These are phyloP conservation scores for Berghia stephanieae DNA, from an alignment of 1,140 invertebrate species.

Conservation along the genomic window DNA sequence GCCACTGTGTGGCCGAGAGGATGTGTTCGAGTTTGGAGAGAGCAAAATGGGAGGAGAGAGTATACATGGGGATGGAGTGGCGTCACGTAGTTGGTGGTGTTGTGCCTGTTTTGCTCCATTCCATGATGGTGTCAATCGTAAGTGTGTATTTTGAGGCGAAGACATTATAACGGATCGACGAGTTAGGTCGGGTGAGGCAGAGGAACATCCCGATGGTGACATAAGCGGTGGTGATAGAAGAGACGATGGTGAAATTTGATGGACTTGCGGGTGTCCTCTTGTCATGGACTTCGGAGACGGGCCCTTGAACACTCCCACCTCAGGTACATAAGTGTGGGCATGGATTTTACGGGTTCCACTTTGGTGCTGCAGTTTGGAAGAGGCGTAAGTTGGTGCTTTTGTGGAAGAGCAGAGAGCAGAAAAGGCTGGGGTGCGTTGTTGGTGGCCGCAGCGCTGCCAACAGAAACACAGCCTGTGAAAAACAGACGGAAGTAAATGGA, in stretches of 20 bases:
- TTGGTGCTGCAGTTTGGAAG: constrained; percentile 37
- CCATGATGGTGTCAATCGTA: background rate
- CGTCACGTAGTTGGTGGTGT: background rate
- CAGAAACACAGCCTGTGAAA: background rate
- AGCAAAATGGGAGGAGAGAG: background rate
- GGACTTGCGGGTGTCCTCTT: constrained; percentile 27
- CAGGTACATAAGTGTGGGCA: constrained; percentile 48
- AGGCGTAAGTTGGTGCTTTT: constrained; percentile 52
- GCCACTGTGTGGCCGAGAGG: background rate
- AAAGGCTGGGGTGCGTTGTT: background rate
- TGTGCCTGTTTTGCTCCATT: too few relatives aligned
- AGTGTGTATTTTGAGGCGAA: background rate
- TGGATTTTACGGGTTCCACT: constrained; percentile 44
- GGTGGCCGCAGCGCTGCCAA: background rate
- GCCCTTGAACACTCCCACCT: constrained; percentile 47
- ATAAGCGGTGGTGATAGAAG: background rate
- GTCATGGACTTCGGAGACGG: constrained; percentile 32
- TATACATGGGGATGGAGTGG: background rate
- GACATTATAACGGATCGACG: background rate
- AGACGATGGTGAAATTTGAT: too few relatives aligned
- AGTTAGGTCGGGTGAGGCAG: background rate
- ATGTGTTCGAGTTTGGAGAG: background rate
- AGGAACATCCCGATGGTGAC: too few relatives aligned
- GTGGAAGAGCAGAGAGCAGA: constrained; percentile 38
- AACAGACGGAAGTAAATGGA: too few relatives aligned